phyloP scores from a whole-genome alignment of 2,888 invertebrate species.

The Thymelicus acteon region DNA sequence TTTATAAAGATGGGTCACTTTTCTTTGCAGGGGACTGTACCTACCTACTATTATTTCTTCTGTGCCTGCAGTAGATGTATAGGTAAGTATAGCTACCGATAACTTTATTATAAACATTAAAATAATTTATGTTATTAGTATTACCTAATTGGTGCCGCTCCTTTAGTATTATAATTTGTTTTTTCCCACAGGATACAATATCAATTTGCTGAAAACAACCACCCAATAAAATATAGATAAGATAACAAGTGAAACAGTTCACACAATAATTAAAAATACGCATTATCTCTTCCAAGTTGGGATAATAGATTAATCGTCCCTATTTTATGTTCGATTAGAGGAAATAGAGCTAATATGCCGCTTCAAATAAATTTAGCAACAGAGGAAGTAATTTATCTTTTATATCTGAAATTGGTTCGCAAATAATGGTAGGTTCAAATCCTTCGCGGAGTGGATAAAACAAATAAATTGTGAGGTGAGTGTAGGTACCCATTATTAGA shows the following conservation, averaged over 20 bases:
- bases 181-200: slow-evolving; percentile 65
- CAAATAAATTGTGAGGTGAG: slow-evolving; percentile 65
- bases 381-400: slow-evolving; percentile 62
- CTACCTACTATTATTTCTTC: too few relatives aligned
- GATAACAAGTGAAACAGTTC: slow-evolving; percentile 64
- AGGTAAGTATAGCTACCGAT: too few relatives aligned
- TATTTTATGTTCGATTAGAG: slow-evolving; percentile 68
- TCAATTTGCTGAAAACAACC: slow-evolving; percentile 56
- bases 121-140: too few relatives aligned
- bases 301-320: slow-evolving; percentile 48
- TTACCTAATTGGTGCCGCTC: too few relatives aligned
- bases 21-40: too few relatives aligned
- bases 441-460: slow-evolving; percentile 57
- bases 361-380: slow-evolving; percentile 55
- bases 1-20: too few relatives aligned
- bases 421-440: slow-evolving; percentile 19
- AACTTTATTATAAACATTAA: too few relatives aligned
- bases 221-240: slow-evolving; percentile 65
- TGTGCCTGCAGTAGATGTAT: too few relatives aligned
- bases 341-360: slow-evolving; percentile 60
- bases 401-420: slow-evolving; percentile 51
- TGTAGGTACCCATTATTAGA: slow-evolving; percentile 67
- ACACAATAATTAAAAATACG: slow-evolving; percentile 66
- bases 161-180: not conserved
- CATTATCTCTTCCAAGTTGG: slow-evolving; percentile 41